phyloP scores from a whole-genome alignment of 2,888 invertebrate genomes.

The Drosophila mulleri region DNA sequence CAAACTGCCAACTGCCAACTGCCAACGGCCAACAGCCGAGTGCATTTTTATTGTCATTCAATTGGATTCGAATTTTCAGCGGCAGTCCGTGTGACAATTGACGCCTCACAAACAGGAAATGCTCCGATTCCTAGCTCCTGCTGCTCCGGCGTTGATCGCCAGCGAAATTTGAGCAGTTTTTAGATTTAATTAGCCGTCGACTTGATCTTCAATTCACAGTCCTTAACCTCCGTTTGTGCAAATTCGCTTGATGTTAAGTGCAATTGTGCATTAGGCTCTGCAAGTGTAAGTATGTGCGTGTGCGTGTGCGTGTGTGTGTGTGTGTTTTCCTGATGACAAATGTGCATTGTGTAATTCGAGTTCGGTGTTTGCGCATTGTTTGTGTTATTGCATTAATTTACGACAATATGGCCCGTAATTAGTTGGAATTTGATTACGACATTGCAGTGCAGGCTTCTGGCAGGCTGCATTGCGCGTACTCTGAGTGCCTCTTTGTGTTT shows the following conservation, averaged over 20 bases:
- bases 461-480: slow-evolving; percentile 24
- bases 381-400: slow-evolving; percentile 79
- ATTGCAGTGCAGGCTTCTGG: slow-evolving; percentile 36
- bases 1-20: slow-evolving; percentile 33
- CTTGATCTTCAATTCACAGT: slow-evolving; percentile 54
- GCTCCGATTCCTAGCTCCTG: slow-evolving; percentile 19
- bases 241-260: slow-evolving; percentile 49
- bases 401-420: slow-evolving; percentile 80
- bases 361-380: slow-evolving; percentile 69
- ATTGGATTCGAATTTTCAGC: slow-evolving; percentile 79
- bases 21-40: slow-evolving; percentile 40
- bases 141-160: slow-evolving; percentile 36
- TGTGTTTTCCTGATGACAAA: slow-evolving; percentile 21
- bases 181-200: slow-evolving; percentile 69
- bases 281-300: slow-evolving; percentile 15
- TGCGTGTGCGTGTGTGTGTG: slow-evolving; percentile 28
- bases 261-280: slow-evolving; percentile 47
- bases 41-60: slow-evolving; percentile 83
- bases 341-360: slow-evolving; percentile 69
- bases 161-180: slow-evolving; percentile 62
- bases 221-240: slow-evolving; percentile 48
- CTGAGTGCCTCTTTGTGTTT: slow-evolving; percentile 65
- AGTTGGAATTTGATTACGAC: slow-evolving; percentile 77
- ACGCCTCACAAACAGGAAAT: slow-evolving; percentile 78
- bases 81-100: slow-evolving; percentile 71